Conservation (phyloP, 2,113 vertebrate genomes). For the Petrocephalus zakoni region DNA sequence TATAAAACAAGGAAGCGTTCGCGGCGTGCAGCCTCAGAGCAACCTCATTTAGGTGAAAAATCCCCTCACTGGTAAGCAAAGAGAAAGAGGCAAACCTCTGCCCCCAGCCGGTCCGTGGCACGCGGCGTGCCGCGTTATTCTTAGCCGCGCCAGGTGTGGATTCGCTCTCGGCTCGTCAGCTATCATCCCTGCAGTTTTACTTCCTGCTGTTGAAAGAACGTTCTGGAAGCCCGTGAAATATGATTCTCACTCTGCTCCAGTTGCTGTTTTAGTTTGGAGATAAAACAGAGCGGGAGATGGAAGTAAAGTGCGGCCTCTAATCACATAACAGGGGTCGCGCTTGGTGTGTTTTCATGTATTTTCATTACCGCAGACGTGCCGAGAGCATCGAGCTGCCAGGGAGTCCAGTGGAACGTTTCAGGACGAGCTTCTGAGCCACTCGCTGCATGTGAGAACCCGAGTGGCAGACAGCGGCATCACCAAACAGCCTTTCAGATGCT, state of each 20-base stretch:
- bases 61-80: background rate
- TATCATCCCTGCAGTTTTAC: background rate
- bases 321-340: background rate
- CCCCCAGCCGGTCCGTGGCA: background rate
- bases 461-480: background rate
- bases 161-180: background rate
- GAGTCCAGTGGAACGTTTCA: background rate
- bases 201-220: background rate
- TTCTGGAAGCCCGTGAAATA: background rate
- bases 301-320: background rate
- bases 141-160: background rate
- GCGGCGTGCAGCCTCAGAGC: background rate
- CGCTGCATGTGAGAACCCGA: background rate
- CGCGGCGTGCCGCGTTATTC: background rate
- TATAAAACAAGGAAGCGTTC: background rate
- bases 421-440: background rate
- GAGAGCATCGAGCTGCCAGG: background rate
- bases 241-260: background rate
- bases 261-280: constrained; percentile 3
- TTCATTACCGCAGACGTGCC: background rate
- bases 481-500: background rate
- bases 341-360: background rate
- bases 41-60: constrained; percentile 13
- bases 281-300: background rate
- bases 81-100: background rate